A percentile compares a stretch with the other conserved stretches of the same genome.
These are phyloP conservation scores for Agrypnus murinus DNA, from an alignment of 2,888 invertebrate genomes.

Conservation along the genomic window DNA sequence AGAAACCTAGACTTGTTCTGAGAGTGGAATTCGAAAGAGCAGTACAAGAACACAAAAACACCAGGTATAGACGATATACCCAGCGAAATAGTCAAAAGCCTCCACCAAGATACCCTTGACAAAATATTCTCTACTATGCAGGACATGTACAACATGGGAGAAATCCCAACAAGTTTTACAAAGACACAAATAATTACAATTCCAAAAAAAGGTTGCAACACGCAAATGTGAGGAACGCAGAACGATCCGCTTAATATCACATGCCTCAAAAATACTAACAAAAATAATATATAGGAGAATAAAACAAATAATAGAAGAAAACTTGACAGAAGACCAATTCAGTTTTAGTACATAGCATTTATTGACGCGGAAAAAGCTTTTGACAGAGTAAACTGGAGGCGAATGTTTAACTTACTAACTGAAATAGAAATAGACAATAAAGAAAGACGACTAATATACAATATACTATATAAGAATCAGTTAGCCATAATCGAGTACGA, in stretches of 20 bases:
- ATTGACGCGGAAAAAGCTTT: no score
- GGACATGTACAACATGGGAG: constrained; percentile 4
- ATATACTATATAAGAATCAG: constrained; percentile 2
- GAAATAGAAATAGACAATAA: constrained; percentile 9
- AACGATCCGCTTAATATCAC: neutral
- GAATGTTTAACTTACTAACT: neutral
- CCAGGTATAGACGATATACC: neutral
- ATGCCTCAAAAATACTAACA: neutral
- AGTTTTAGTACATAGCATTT: no score
- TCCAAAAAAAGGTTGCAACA: constrained; percentile 8
- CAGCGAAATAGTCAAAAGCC: no score
- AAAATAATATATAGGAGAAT: no score
- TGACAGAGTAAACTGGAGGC: constrained; percentile 5
- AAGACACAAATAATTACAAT: constrained; percentile 3
- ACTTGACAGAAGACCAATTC: no score
- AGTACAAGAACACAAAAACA: neutral
- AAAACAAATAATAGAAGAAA: no score
- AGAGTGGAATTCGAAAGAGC: neutral
- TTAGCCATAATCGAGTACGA: constrained; percentile 10
- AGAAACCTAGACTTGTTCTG: neutral
- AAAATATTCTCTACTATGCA: constrained; percentile 8
- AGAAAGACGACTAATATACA: constrained; percentile 10
- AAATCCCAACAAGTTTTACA: neutral
- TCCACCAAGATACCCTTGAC: neutral
- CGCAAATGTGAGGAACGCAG: constrained; percentile 1